Evolutionary conservation across 2,113 vertebrate species (phyloP), one percentile per base, ranked within the genome.

Genomic region (Narcine bancroftii): DNA sequence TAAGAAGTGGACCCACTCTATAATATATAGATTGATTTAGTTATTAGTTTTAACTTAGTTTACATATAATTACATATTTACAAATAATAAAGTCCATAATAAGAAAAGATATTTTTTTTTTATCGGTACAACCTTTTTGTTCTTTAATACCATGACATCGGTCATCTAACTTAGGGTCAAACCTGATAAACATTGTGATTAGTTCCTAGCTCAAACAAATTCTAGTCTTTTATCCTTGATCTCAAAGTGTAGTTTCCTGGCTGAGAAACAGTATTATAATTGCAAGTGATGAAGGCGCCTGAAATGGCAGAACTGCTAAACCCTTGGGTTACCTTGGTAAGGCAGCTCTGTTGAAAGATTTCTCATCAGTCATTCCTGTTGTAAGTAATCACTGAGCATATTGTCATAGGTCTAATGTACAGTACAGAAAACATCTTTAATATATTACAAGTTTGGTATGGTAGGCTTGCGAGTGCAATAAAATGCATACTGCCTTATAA

Each of bases 221-320:
- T 91, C 42, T 36, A 69, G 69, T 91, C 89, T 45, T 4, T 21
- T 53, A 42, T 47, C 24, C 39, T 69, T 91, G 71, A 71, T 47
- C 63, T 33, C 42, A 91, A 89, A 65, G 89, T 91, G 24, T 91
- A 45, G 63, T 91, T 91, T 69, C 89, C 89, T 91, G 63, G 89
- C 65, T 91, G 65, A 66, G 66, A 91, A 91, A 91, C 63, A 91
- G 89, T 91, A 66, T 91, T 91, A 91, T 91, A 69, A 87, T 69
- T 71, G 89, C 89, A 91, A 91, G 89, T 53, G 24, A 65, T 71
- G 89, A 69, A 69, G 89, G 89, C 63, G 45, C 89, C 33, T 91
- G 89, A 91, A 91, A 65, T 47, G 65, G 63, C 89, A 69, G 19
- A 71, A 69, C 63, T 63, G 81, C 81, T 71, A 69, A 91, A 47